phyloP scores from a whole-genome alignment of 2,888 invertebrate genomes.

The Physocephala rufipes region DNA sequence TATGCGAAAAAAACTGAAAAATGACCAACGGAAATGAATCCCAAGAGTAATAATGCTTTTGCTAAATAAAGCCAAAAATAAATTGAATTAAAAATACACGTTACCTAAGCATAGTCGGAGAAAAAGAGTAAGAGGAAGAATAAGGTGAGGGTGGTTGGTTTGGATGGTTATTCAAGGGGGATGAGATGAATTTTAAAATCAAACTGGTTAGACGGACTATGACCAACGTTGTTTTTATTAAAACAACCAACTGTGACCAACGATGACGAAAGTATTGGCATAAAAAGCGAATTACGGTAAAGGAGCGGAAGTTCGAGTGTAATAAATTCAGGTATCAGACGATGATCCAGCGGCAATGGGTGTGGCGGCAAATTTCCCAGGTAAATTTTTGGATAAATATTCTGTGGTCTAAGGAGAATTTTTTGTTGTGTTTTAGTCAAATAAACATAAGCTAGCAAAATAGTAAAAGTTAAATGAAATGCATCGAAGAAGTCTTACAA shows the following conservation, averaged over 20 bases:
- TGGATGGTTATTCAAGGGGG: background rate
- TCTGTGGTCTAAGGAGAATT: too few species aligned
- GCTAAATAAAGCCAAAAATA: slow-evolving; percentile 65
- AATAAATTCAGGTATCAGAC: slow-evolving; percentile 48
- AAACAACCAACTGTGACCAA: background rate
- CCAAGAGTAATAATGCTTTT: slow-evolving; percentile 66
- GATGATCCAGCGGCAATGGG: slow-evolving; percentile 1
- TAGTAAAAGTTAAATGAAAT: background rate
- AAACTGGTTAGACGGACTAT: background rate
- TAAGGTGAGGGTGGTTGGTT: background rate
- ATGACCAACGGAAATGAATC: slow-evolving; percentile 53
- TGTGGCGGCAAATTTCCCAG: slow-evolving; percentile 5
- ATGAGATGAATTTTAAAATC: background rate
- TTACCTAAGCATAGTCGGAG: background rate
- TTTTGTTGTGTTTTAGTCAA: background rate
- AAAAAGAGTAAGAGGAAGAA: background rate
- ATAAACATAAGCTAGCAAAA: background rate
- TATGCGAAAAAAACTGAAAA: slow-evolving; percentile 31
- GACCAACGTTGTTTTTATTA: too few species aligned
- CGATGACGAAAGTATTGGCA: background rate
- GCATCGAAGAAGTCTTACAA: background rate
- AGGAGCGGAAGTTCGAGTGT: slow-evolving; percentile 38
- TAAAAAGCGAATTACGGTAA: slow-evolving; percentile 15
- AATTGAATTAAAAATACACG: slow-evolving; percentile 63
- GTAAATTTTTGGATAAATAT: too few species aligned